phyloP scores from a whole-genome alignment of 2,113 vertebrate genomes.

The Hemicordylus capensis region DNA sequence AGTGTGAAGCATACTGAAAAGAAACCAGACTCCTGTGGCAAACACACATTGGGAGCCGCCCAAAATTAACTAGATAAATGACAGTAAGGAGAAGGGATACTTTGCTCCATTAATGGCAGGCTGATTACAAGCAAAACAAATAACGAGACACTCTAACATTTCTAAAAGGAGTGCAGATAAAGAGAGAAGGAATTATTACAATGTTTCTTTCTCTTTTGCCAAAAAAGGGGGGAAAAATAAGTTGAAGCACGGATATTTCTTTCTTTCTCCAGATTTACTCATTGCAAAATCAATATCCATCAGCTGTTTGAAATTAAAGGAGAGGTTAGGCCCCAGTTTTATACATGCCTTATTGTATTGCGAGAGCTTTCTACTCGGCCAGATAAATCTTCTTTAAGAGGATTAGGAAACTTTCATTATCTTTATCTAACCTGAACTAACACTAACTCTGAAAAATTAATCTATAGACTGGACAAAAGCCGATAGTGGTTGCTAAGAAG shows the following conservation, averaged over 20 bases:
- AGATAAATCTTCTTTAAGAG: constrained; percentile 83
- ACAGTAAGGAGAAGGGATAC: background rate
- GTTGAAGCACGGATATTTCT: constrained; percentile 32
- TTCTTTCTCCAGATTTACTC: constrained; percentile 72
- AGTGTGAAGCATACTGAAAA: background rate
- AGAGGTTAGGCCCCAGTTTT: constrained; percentile 82
- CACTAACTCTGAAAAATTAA: constrained; percentile 80
- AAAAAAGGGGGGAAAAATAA: background rate
- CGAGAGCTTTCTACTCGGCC: constrained; percentile 78
- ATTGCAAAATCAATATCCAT: constrained; percentile 91
- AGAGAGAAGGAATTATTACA: constrained; percentile 25
- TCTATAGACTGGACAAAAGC: constrained; percentile 77
- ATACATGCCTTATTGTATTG: constrained; percentile 80
- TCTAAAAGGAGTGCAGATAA: constrained; percentile 39
- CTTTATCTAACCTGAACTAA: constrained; percentile 84
- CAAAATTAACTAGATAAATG: background rate
- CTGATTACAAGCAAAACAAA: background rate
- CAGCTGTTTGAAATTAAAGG: constrained; percentile 89
- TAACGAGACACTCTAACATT: constrained; percentile 15
- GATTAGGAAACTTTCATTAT: constrained; percentile 86
- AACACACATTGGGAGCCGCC: background rate
- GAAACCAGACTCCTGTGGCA: background rate
- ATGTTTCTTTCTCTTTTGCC: background rate
- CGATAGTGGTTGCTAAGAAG: constrained; percentile 25
- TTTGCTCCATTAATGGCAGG: background rate